Percentiles rank a stretch among this genome's conserved stretches.
Evolutionary conservation across 1,140 invertebrate genomes (phyloP).

Genomic region (Wiebesia pumilae): DNA sequence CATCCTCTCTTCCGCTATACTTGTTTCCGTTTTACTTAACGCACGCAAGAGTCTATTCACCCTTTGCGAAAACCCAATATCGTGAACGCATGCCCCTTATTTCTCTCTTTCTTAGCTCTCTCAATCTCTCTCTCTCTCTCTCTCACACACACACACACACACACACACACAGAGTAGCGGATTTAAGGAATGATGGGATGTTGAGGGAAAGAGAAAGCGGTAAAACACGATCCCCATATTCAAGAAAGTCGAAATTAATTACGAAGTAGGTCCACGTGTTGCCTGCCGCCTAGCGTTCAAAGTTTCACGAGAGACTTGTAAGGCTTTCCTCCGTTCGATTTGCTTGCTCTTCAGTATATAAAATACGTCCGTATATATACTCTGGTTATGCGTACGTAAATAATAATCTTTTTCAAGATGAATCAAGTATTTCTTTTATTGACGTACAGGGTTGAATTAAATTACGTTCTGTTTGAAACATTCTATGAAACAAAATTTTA

Average conservation of each 20-base stretch:
- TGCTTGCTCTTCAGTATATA: constrained; percentile 19
- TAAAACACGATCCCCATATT: constrained; percentile 53
- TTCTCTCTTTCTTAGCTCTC: not conserved
- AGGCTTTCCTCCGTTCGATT: not conserved
- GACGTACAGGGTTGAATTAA: not conserved
- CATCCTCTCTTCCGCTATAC: too few species aligned
- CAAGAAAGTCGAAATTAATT: constrained; percentile 62
- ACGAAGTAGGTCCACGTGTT: constrained; percentile 53
- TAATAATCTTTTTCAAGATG: not conserved
- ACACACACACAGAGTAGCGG: too few species aligned
- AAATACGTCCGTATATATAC: not conserved
- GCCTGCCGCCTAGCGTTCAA: constrained; percentile 43
- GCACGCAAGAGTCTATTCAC: constrained; percentile 37
- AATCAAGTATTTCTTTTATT: constrained; percentile 8
- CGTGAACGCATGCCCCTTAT: not conserved
- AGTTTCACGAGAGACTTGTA: constrained; percentile 53
- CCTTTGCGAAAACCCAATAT: constrained; percentile 48
- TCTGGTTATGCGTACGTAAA: not conserved
- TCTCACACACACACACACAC: too few species aligned
- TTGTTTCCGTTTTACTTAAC: constrained; percentile 28
- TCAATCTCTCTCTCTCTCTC: not conserved
- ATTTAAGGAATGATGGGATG: not conserved
- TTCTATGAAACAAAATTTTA: not conserved
- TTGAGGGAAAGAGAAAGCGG: not conserved
- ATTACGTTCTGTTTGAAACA: not conserved